Evolutionary conservation across 2,888 invertebrate genomes (phyloP).

Genomic region (Lepidocyrtinus sp.): DNA sequence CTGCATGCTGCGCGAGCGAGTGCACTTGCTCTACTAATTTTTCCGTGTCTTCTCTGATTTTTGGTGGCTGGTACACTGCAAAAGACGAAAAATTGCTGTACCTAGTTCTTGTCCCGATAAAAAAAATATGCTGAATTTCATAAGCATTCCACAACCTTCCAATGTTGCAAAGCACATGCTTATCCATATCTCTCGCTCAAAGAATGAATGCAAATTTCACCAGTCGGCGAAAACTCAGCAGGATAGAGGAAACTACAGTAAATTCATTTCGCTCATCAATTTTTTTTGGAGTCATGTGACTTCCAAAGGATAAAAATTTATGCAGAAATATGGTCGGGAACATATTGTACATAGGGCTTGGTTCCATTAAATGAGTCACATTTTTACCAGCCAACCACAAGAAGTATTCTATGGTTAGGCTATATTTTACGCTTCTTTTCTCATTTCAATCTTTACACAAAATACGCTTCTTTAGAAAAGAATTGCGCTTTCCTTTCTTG

Average conservation of each 20-base stretch:
- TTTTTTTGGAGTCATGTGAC: neutral
- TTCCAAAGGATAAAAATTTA: neutral
- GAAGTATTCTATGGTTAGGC: neutral
- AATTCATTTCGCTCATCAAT: neutral
- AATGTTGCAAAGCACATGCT: too few relatives aligned
- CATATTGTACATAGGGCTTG: neutral
- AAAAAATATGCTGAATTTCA: too few relatives aligned
- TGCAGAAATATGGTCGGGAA: neutral
- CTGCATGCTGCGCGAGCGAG: neutral
- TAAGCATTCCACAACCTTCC: neutral
- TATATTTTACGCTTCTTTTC: neutral
- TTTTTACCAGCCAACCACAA: neutral
- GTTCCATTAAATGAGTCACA: neutral
- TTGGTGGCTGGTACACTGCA: too few relatives aligned
- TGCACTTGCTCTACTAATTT: neutral
- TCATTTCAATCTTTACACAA: neutral
- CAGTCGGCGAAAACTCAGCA: neutral
- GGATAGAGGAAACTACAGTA: neutral
- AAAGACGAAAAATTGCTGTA: too few relatives aligned
- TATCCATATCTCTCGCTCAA: too few relatives aligned
- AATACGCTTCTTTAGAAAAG: neutral
- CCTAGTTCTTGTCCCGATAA: too few relatives aligned
- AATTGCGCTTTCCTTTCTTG: constrained; percentile 21
- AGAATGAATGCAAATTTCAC: neutral
- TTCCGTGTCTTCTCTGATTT: neutral